Percentiles rank a stretch among this genome's conserved stretches.
These are phyloP conservation scores for Lepidotrigona ventralis DNA, from an alignment of 1,140 invertebrate genomes.

Conservation along the genomic window DNA sequence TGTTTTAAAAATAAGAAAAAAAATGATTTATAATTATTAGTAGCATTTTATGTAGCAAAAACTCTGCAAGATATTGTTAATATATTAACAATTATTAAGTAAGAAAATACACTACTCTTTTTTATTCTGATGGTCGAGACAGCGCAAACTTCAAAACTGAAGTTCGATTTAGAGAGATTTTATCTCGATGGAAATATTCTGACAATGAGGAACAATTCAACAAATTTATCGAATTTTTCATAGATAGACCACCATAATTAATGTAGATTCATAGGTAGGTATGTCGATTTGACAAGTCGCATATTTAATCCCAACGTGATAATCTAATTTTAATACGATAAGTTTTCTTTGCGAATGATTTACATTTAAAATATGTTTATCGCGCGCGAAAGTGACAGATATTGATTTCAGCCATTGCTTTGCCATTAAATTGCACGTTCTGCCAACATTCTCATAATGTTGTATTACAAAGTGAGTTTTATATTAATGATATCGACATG, in stretches of 20 bases:
- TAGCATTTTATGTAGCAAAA: too few relatives aligned
- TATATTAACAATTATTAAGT: too few relatives aligned
- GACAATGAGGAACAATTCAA: not conserved
- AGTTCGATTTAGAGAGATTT: not conserved
- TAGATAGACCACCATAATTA: not conserved
- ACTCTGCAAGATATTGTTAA: too few relatives aligned
- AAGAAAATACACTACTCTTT: too few relatives aligned
- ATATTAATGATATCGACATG: not conserved
- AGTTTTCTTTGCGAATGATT: not conserved
- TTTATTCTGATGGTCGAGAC: not conserved
- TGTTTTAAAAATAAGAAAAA: too few relatives aligned
- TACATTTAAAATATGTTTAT: not conserved
- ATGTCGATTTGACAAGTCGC: not conserved
- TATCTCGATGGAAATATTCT: not conserved
- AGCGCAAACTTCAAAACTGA: not conserved
- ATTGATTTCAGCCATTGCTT: not conserved
- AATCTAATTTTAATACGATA: not conserved
- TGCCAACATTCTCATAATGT: not conserved
- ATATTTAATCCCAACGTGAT: not conserved
- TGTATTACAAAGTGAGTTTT: not conserved
- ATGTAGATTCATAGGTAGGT: not conserved
- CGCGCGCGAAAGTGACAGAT: not conserved
- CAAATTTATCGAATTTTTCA: not conserved
- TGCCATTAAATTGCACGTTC: not conserved
- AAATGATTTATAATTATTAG: too few relatives aligned